A percentile compares a stretch with the other conserved stretches of the same genome.
These are phyloP conservation scores for Peribatodes rhomboidaria DNA, from an alignment of 2,888 invertebrate species.

Conservation along the genomic window DNA sequence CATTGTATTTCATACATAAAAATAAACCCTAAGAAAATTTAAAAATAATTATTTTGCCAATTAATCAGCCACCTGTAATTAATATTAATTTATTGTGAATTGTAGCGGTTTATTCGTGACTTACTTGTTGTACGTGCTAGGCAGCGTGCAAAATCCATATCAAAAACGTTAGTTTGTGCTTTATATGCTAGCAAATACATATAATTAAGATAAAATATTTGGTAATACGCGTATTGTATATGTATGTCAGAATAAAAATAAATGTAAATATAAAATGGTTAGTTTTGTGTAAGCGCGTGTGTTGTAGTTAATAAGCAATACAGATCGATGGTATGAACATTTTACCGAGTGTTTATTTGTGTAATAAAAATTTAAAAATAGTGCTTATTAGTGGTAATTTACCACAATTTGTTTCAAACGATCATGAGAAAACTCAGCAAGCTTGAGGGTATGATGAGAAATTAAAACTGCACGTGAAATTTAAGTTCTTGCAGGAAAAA, in stretches of 20 bases:
- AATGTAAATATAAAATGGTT: conserved; percentile 1
- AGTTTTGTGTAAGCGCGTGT: conserved; percentile 15
- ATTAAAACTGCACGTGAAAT: neutral
- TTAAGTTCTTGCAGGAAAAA: too few species aligned
- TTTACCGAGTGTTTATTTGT: conserved; percentile 3
- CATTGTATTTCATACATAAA: neutral
- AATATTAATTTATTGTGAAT: conserved; percentile 15
- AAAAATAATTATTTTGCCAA: conserved; percentile 15
- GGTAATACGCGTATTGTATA: neutral
- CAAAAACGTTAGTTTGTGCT: conserved; percentile 57
- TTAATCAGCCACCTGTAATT: conserved; percentile 39
- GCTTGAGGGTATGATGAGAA: neutral
- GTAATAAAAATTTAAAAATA: conserved; percentile 2
- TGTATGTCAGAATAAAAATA: conserved; percentile 5
- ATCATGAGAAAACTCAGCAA: neutral
- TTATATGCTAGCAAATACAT: conserved; percentile 16
- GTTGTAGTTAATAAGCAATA: conserved; percentile 18
- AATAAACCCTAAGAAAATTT: neutral
- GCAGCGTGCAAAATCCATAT: conserved; percentile 81
- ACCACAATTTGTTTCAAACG: neutral
- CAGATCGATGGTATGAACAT: neutral
- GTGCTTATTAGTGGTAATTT: conserved; percentile 1
- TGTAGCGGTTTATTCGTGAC: conserved; percentile 61
- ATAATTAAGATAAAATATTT: conserved; percentile 1
- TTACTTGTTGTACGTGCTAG: conserved; percentile 89